Conservation (phyloP, 2,113 vertebrate genomes). For the Ginglymostoma cirratum region DNA sequence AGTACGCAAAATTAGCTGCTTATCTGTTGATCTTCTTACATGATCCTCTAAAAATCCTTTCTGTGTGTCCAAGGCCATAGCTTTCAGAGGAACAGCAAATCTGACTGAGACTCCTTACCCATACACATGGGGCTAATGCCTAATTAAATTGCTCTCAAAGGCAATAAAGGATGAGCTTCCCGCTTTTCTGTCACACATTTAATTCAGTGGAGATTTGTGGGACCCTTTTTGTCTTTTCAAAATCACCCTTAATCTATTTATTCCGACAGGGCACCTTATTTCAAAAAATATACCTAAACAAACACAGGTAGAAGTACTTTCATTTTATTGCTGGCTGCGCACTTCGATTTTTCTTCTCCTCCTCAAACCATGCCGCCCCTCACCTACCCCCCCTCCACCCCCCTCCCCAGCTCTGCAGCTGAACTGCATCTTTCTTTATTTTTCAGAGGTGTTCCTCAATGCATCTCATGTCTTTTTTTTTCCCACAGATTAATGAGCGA, state of each 20-base stretch:
- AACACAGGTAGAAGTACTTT: slow-evolving; percentile 47
- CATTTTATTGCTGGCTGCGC: slow-evolving; percentile 39
- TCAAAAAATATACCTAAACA: slow-evolving; percentile 47
- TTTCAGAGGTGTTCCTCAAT: slow-evolving; percentile 19
- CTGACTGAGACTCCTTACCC: slow-evolving; percentile 52
- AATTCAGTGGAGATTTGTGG: slow-evolving; percentile 61
- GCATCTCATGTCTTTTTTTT: slow-evolving; percentile 42
- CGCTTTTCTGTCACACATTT: slow-evolving; percentile 62
- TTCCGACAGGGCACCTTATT: slow-evolving; percentile 43
- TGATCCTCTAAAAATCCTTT: slow-evolving; percentile 87
- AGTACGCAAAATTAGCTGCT: slow-evolving; percentile 97
- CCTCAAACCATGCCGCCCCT: neutral
- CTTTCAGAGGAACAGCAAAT: slow-evolving; percentile 58
- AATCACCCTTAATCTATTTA: slow-evolving; percentile 54
- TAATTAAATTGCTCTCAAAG: slow-evolving; percentile 86
- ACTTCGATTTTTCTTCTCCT: slow-evolving; percentile 47
- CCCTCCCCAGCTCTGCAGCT: slow-evolving; percentile 28
- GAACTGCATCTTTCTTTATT: neutral
- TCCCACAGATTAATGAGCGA: slow-evolving; percentile 56
- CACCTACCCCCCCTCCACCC: too few relatives aligned
- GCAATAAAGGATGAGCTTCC: slow-evolving; percentile 75
- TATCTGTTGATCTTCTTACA: slow-evolving; percentile 95
- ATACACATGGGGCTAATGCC: slow-evolving; percentile 54
- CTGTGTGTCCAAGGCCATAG: slow-evolving; percentile 64
- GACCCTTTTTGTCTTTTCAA: slow-evolving; percentile 64